These are phyloP conservation scores for Catalaphyllia jardinei DNA, from an alignment of 64 coral and sea anemone species.

Conservation along the genomic window DNA sequence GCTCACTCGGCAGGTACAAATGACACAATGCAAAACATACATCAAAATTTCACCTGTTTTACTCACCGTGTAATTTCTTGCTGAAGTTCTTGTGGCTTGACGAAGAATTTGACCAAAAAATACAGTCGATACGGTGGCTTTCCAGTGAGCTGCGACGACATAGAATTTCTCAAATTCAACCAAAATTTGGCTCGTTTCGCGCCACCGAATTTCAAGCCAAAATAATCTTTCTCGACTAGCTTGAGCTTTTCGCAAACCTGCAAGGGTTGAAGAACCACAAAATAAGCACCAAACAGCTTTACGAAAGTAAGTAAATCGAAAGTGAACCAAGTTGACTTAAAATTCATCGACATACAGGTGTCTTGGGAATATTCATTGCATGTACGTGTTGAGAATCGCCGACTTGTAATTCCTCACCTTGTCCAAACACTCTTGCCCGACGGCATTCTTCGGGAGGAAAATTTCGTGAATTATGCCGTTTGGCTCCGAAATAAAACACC, in stretches of 20 bases:
- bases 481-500: conserved; percentile 97
- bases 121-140: conserved; percentile 89
- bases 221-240: conserved; percentile 97
- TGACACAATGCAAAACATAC: conserved; percentile 27
- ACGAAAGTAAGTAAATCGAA: background rate
- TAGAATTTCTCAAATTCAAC: conserved; percentile 93
- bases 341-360: background rate
- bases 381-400: background rate
- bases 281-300: background rate
- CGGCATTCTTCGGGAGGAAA: conserved; percentile 81
- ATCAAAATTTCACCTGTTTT: conserved; percentile 10
- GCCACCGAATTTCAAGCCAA: conserved; percentile 93
- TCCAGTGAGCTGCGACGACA: conserved; percentile 89
- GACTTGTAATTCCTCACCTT: conserved; percentile 72
- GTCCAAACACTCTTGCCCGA: conserved; percentile 98
- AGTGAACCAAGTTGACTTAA: background rate
- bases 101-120: conserved; percentile 98
- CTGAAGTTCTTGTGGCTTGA: conserved; percentile 99
- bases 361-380: conserved; percentile 39
- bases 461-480: conserved; percentile 99
- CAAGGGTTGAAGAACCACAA: conserved; percentile 24
- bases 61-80: conserved; percentile 99
- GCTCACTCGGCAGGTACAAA: background rate
- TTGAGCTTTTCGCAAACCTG: conserved; percentile 96
- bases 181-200: conserved; percentile 85